A percentile compares a stretch with the other conserved stretches of the same genome.
Conservation (phyloP, 2,888 invertebrate species). For the Nomada fabriciana region DNA sequence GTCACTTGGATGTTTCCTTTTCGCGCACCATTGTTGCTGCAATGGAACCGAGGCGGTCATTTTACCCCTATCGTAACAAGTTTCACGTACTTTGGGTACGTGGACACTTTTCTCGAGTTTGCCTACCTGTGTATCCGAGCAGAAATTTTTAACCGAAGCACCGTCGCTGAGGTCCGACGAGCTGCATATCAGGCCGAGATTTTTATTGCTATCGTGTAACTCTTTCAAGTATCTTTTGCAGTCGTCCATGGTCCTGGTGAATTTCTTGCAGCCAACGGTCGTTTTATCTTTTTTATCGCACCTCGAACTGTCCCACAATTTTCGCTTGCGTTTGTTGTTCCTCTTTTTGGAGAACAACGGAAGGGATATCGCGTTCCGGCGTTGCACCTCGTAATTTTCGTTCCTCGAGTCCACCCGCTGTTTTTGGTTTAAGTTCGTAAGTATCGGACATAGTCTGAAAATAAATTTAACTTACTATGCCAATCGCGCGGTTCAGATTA, state of each 20-base stretch:
- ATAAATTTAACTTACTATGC: neutral
- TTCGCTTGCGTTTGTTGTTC: conserved; percentile 8
- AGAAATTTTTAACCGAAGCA: conserved; percentile 32
- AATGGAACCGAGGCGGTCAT: neutral
- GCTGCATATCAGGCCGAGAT: conserved; percentile 44
- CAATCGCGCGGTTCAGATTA: neutral
- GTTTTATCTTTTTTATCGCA: neutral
- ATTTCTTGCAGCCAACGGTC: conserved; percentile 43
- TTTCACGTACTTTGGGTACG: neutral
- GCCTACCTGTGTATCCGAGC: conserved; percentile 41
- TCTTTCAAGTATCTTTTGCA: conserved; percentile 64
- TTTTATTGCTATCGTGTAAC: conserved; percentile 59
- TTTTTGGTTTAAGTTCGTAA: conserved; percentile 28
- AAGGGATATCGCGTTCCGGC: conserved; percentile 22
- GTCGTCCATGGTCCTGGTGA: conserved; percentile 56
- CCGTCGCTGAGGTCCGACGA: conserved; percentile 50
- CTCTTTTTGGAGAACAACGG: conserved; percentile 13
- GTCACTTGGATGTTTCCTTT: neutral
- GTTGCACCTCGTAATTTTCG: conserved; percentile 52
- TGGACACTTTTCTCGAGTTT: neutral
- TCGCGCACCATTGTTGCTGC: conserved; percentile 8
- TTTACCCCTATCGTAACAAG: no score
- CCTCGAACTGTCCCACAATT: neutral
- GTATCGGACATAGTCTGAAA: conserved; percentile 31
- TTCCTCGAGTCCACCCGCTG: conserved; percentile 44